Conservation (phyloP, 1,140 invertebrate species). For the Hylaeus volcanicus region DNA sequence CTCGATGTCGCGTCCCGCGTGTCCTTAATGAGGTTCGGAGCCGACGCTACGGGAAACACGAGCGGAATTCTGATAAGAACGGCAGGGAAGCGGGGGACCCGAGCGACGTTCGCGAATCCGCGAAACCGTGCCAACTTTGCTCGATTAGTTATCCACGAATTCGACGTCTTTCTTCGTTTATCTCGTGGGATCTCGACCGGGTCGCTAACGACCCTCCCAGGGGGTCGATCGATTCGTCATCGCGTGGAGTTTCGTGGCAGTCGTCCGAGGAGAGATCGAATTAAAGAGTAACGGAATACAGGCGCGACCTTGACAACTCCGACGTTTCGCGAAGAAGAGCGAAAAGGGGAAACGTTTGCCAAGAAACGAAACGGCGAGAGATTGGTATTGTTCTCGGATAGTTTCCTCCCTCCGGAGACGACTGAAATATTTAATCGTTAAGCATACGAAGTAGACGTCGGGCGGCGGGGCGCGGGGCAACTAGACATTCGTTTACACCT, state of each 20-base stretch:
- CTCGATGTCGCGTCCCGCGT: background rate
- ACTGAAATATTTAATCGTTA: slow-evolving; percentile 21
- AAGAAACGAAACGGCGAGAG: background rate
- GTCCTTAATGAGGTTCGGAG: background rate
- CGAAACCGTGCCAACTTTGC: slow-evolving; percentile 8
- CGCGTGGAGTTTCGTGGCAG: too few species aligned
- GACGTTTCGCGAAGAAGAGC: background rate
- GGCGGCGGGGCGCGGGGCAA: background rate
- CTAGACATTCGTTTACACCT: slow-evolving; percentile 23
- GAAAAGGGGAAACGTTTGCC: too few species aligned
- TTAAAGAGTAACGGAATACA: background rate
- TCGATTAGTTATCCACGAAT: background rate
- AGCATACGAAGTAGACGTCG: background rate
- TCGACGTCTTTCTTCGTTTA: background rate
- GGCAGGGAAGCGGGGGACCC: too few species aligned
- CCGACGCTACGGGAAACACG: background rate
- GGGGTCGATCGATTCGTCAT: background rate
- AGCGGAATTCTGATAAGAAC: slow-evolving; percentile 9
- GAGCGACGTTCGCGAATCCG: background rate
- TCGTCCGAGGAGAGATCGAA: background rate
- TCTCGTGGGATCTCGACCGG: background rate
- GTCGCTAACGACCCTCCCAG: background rate
- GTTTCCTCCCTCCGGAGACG: background rate
- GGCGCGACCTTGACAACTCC: background rate
- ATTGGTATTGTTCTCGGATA: background rate